Conservation (phyloP, 1,140 invertebrate genomes). For the Pygmarrhopalites habei region DNA sequence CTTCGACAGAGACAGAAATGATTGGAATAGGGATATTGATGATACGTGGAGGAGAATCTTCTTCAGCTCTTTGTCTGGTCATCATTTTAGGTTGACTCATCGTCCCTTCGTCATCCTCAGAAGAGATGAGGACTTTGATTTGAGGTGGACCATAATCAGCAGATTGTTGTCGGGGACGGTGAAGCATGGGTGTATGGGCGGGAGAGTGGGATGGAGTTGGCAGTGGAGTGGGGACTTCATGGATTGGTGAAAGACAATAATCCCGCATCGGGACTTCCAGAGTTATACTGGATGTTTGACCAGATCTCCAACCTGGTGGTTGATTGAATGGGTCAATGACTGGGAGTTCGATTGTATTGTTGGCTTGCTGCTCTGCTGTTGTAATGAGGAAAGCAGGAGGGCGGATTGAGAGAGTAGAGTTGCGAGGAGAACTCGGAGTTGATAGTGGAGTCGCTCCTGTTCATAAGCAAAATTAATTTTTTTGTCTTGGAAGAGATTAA, state of each 20-base stretch:
- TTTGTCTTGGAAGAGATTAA: background rate
- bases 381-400: constrained; percentile 37
- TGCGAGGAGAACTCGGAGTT: constrained; percentile 37
- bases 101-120: constrained; percentile 38
- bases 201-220: constrained; percentile 52
- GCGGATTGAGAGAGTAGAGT: constrained; percentile 28
- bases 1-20: constrained; percentile 38
- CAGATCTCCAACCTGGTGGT: constrained; percentile 12
- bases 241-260: constrained; percentile 57
- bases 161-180: constrained; percentile 40
- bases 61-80: no score
- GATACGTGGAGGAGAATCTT: no score
- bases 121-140: constrained; percentile 34
- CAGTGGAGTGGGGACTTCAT: constrained; percentile 61
- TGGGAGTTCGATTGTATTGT: constrained; percentile 33
- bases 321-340: constrained; percentile 39
- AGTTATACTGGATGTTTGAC: constrained; percentile 47
- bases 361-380: constrained; percentile 23
- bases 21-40: constrained; percentile 19
- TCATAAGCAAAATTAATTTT: no score
- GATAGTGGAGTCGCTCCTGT: constrained; percentile 37
- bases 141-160: constrained; percentile 15
- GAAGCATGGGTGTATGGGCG: constrained; percentile 58
- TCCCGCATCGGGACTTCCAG: constrained; percentile 62
- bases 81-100: no score